Conservation (phyloP, 1,140 invertebrate genomes). For the Leptinotarsa undecemlineata region DNA sequence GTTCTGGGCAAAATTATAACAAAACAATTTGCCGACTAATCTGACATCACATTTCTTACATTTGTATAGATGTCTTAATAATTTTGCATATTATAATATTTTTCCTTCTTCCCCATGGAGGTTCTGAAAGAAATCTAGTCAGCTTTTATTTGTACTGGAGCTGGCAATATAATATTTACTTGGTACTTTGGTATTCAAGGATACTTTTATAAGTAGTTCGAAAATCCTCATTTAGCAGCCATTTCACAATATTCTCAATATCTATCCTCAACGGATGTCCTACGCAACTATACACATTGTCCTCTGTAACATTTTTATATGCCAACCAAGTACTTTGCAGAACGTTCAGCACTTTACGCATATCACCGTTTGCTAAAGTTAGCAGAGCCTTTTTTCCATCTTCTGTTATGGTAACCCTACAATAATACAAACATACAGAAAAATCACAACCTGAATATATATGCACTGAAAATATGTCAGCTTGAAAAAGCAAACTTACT, state of each 20-base stretch:
- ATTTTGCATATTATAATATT: too few species aligned
- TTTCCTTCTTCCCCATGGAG: too few species aligned
- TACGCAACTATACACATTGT: slow-evolving; percentile 94
- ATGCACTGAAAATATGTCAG: neutral
- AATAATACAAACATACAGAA: slow-evolving; percentile 38
- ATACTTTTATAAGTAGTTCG: slow-evolving; percentile 82
- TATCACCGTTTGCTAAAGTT: slow-evolving; percentile 92
- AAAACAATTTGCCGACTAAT: too few species aligned
- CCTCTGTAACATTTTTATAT: slow-evolving; percentile 83
- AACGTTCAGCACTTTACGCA: slow-evolving; percentile 96
- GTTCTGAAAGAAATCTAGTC: too few species aligned
- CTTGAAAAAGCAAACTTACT: slow-evolving; percentile 61
- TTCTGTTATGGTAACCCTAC: slow-evolving; percentile 81
- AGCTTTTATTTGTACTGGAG: too few species aligned
- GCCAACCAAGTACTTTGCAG: slow-evolving; percentile 84
- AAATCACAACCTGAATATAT: neutral
- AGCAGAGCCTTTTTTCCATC: slow-evolving; percentile 91
- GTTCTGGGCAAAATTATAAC: too few species aligned
- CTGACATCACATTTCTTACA: too few species aligned
- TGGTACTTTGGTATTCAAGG: neutral
- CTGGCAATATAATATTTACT: neutral
- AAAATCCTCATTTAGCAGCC: slow-evolving; percentile 87
- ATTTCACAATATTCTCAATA: slow-evolving; percentile 87
- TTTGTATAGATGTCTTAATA: too few species aligned
- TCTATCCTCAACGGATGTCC: slow-evolving; percentile 91